Conservation (phyloP, 2,113 vertebrate genomes). For the Ctenodactylus gundi region DNA sequence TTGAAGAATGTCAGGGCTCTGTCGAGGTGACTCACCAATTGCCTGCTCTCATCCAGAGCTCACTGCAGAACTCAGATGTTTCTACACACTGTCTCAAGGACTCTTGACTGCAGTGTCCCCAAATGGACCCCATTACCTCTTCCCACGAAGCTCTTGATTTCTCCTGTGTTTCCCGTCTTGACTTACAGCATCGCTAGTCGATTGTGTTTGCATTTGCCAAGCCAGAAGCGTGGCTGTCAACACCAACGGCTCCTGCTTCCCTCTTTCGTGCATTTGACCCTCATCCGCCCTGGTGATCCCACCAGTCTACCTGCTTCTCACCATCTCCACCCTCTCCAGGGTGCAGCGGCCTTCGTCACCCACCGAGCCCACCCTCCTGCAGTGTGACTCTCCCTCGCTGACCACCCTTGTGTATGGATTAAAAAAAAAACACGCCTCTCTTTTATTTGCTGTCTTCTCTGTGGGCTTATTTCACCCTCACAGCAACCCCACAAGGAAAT, state of each 20-base stretch:
- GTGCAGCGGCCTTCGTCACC: not conserved
- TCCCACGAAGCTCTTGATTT: not conserved
- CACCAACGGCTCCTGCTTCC: not conserved
- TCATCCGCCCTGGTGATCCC: fast-evolving
- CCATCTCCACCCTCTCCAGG: no score
- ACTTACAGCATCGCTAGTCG: not conserved
- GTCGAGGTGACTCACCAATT: not conserved
- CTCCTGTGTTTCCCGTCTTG: not conserved
- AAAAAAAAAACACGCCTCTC: no score
- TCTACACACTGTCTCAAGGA: not conserved
- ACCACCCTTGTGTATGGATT: not conserved
- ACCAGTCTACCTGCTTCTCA: no score
- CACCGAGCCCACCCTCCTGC: not conserved
- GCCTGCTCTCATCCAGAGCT: not conserved
- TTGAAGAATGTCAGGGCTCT: not conserved
- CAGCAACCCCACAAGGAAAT: not conserved
- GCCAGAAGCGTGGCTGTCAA: not conserved
- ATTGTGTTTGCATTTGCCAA: not conserved
- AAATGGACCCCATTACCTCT: fast-evolving
- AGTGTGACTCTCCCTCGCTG: not conserved
- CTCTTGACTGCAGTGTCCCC: not conserved
- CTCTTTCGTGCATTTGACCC: not conserved
- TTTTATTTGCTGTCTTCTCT: not conserved
- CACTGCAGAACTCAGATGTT: not conserved
- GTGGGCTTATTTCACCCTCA: not conserved